Evolutionary conservation across 2,888 invertebrate genomes (phyloP), one percentile per base, ranked within the genome.

Genomic region (Nomada fucata): DNA sequence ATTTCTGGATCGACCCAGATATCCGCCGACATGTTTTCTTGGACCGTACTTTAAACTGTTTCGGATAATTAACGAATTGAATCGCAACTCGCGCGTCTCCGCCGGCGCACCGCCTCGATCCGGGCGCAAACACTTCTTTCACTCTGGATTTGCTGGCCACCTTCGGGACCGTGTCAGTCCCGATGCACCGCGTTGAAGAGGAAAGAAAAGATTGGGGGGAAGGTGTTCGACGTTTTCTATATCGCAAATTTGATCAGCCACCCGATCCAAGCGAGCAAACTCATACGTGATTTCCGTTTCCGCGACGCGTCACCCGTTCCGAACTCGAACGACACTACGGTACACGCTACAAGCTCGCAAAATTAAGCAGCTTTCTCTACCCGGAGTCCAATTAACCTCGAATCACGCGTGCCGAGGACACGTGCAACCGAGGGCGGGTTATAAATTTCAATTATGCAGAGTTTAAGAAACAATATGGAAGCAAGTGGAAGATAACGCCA

Each of bases 1-100:
- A 92, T 92, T 92, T 92, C 87, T 88, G 91, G 89, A 90, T 80
- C 91, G 92, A 92, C 92, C 92, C 88, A 92, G 92, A 92, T 92
- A 90, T 89, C 89, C 87, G 84, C 78, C 88, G 85, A 85, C 90
- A 86, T 86, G 88, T 85, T 88, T 84, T 87, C 89, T 89, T 86
- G 89, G 87, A 87, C 82, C 86, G 86, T 67, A 80, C 88, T 90
- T 92, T 91, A 89, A 90, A 89, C 90, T 90, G 91, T 92, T 92
- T 91, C 92, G 90, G 90, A 90, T 91, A 92, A 92, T 92, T 92
- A 92, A 89, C 92, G 86, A 87, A 90, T 89, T 86, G 86, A 88
- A 85, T 76, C 79, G 83, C 71, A 74, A 74, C 59, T 88, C 88
- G 89, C 83, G 83, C 86, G 86, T 78, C 77, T 64, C 88, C 85